Evolutionary conservation across 2,113 vertebrate species (phyloP).

Genomic region (Mobula hypostoma): DNA sequence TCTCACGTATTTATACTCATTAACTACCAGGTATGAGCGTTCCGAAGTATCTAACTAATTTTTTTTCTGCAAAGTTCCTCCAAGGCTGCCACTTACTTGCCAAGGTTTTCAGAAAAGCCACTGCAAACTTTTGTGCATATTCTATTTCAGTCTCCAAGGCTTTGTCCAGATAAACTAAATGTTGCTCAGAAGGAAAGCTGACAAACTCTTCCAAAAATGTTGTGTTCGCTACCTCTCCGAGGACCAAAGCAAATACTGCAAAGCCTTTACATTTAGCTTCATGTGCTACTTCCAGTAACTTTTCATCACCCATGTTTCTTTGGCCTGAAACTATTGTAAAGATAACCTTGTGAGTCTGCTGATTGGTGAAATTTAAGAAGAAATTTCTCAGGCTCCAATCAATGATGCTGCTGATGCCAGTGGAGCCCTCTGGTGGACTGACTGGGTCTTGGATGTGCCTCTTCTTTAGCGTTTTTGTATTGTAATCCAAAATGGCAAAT

Average conservation of each 20-base stretch:
- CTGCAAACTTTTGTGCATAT: constrained; percentile 62
- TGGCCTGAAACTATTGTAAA: constrained; percentile 61
- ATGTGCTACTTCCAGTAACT: constrained; percentile 54
- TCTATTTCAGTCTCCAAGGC: constrained; percentile 50
- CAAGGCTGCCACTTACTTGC: constrained; percentile 57
- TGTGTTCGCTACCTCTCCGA: constrained; percentile 53
- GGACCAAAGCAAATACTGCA: constrained; percentile 62
- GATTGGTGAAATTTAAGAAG: constrained; percentile 51
- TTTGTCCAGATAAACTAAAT: constrained; percentile 57
- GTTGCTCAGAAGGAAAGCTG: constrained; percentile 63
- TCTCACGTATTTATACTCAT: no score
- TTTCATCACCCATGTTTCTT: constrained; percentile 57
- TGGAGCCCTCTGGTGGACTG: constrained; percentile 53
- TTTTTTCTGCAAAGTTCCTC: neutral
- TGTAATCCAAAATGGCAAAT: constrained; percentile 60
- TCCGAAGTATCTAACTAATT: neutral
- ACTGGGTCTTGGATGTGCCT: constrained; percentile 52
- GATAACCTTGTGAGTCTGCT: constrained; percentile 52
- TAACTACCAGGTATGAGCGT: no score
- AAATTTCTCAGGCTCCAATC: constrained; percentile 58
- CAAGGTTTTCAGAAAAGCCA: constrained; percentile 66
- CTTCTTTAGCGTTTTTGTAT: constrained; percentile 53
- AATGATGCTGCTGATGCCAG: constrained; percentile 58
- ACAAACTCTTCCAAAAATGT: constrained; percentile 58
- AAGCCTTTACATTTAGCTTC: constrained; percentile 71